Conservation (phyloP, 2,888 invertebrate genomes). For the Teinopalpus imperialis region DNA sequence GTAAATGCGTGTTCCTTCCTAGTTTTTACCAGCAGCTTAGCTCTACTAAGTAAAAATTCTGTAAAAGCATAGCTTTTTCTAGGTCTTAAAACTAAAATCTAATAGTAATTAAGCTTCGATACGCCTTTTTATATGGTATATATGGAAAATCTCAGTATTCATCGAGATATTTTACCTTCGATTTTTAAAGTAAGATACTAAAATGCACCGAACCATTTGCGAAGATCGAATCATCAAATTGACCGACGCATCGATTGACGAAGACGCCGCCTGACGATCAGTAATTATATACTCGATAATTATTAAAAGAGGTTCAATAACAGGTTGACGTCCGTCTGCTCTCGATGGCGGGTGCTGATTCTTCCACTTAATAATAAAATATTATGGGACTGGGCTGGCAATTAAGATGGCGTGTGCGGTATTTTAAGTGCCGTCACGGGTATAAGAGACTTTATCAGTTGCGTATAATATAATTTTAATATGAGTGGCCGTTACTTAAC, state of each 20-base stretch:
- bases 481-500: neutral
- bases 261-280: neutral
- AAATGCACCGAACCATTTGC: too few relatives aligned
- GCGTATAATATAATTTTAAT: constrained; percentile 11
- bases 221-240: constrained; percentile 22
- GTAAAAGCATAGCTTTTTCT: too few relatives aligned
- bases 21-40: too few relatives aligned
- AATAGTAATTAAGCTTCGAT: too few relatives aligned
- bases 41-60: too few relatives aligned
- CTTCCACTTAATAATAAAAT: constrained; percentile 17
- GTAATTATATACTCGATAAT: constrained; percentile 22
- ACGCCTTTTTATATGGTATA: too few relatives aligned
- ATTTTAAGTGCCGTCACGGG: constrained; percentile 16
- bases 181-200: too few relatives aligned
- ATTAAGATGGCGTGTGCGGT: constrained; percentile 16
- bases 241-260: constrained; percentile 15
- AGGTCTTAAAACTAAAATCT: too few relatives aligned
- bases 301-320: constrained; percentile 6
- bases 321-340: neutral
- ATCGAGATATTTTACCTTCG: too few relatives aligned
- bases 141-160: too few relatives aligned
- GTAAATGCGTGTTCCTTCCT: too few relatives aligned
- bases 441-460: constrained; percentile 12
- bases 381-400: constrained; percentile 3
- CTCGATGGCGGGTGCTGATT: constrained; percentile 19